These are phyloP conservation scores for Epirrita christyi DNA, from an alignment of 2,888 invertebrate genomes.

Conservation along the genomic window DNA sequence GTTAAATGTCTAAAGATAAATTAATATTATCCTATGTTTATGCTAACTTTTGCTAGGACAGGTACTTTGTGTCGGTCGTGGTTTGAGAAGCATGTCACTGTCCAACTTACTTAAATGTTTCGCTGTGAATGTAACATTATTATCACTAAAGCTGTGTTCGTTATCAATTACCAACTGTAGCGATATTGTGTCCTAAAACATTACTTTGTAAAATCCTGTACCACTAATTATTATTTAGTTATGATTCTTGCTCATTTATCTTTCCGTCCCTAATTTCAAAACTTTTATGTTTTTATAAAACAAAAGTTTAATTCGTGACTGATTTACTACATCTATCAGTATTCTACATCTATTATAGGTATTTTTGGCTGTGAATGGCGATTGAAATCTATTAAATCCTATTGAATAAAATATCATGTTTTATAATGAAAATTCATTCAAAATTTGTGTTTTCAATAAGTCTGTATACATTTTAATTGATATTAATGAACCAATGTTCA, in stretches of 20 bases:
- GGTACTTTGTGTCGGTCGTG: background rate
- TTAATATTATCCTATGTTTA: too few relatives aligned
- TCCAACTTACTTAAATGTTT: conserved; percentile 36
- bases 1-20: too few relatives aligned
- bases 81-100: conserved; percentile 27
- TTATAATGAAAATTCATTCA: conserved; percentile 27
- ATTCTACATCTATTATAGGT: conserved; percentile 32
- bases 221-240: conserved; percentile 35
- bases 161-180: conserved; percentile 36
- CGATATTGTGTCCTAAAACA: conserved; percentile 33
- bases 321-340: conserved; percentile 24
- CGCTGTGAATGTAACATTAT: conserved; percentile 38
- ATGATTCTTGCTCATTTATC: conserved; percentile 70
- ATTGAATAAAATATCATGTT: conserved; percentile 24
- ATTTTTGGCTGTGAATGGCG: conserved; percentile 40
- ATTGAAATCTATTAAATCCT: conserved; percentile 24
- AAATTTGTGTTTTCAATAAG: background rate
- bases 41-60: background rate
- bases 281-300: conserved; percentile 36
- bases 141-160: conserved; percentile 71
- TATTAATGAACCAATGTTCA: conserved; percentile 16
- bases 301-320: conserved; percentile 22
- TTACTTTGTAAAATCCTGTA: conserved; percentile 27
- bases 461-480: conserved; percentile 10
- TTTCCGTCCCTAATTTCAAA: conserved; percentile 70